phyloP scores from a whole-genome alignment of 2,797 vertebrate genomes.

The Artibeus lituratus region DNA sequence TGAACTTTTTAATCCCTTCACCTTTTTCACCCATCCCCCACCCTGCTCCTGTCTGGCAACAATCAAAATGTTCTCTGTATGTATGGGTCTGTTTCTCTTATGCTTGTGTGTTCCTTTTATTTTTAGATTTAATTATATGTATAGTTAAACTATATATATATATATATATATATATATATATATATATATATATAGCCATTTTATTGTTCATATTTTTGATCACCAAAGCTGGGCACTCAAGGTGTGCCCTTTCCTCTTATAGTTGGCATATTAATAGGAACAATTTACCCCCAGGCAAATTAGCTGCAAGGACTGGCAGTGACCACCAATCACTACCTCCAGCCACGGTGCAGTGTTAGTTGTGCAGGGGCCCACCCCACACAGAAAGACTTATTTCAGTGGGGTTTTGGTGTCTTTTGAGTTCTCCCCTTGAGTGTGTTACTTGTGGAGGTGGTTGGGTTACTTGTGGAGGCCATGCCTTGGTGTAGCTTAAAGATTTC shows the following conservation, averaged over 20 bases:
- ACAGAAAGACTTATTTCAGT: neutral
- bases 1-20: neutral
- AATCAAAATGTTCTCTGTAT: neutral
- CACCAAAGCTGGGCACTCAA: neutral
- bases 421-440: neutral
- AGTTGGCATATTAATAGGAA: neutral
- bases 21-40: neutral
- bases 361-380: neutral
- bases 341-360: neutral
- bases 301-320: neutral
- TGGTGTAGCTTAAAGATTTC: neutral
- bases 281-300: neutral
- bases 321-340: neutral
- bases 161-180: neutral
- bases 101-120: neutral
- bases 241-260: neutral
- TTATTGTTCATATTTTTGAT: neutral
- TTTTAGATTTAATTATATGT: neutral
- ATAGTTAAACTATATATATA: no score
- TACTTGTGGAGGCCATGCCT: neutral
- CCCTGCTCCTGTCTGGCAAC: neutral
- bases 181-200: no score
- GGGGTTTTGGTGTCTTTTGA: neutral
- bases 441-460: neutral
- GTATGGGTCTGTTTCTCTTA: neutral